Percentiles rank a stretch among this genome's conserved stretches.
phyloP scores from a whole-genome alignment of 2,888 invertebrate genomes.

The Podabrus alpinus region DNA sequence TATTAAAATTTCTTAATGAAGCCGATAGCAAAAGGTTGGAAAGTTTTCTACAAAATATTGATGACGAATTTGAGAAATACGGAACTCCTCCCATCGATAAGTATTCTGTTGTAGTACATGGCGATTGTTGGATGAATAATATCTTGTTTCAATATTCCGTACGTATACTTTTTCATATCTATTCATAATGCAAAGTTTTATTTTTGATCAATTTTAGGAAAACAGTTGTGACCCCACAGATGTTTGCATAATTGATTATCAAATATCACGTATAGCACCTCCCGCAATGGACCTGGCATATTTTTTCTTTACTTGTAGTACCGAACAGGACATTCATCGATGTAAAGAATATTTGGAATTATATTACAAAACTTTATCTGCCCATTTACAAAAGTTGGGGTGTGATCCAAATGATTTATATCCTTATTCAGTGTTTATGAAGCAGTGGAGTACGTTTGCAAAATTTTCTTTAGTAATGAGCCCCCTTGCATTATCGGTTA shows the following conservation, averaged over 20 bases:
- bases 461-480: slow-evolving; percentile 30
- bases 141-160: slow-evolving; percentile 46
- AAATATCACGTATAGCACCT: slow-evolving; percentile 28
- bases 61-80: background rate
- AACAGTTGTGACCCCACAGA: background rate
- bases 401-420: slow-evolving; percentile 42
- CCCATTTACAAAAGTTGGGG: slow-evolving; percentile 36
- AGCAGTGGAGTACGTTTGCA: slow-evolving; percentile 34
- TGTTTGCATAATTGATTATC: slow-evolving; percentile 32
- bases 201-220: slow-evolving; percentile 4
- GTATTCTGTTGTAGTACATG: slow-evolving; percentile 38
- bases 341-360: slow-evolving; percentile 40
- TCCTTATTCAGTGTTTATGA: slow-evolving; percentile 37
- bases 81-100: slow-evolving; percentile 3
- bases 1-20: background rate
- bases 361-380: slow-evolving; percentile 42
- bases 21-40: background rate
- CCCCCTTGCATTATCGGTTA: background rate
- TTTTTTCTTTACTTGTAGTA: slow-evolving; percentile 40
- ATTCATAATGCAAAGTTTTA: background rate
- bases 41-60: background rate
- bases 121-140: slow-evolving; percentile 48
- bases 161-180: slow-evolving; percentile 15
- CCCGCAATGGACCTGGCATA: slow-evolving; percentile 44
- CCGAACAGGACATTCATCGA: slow-evolving; percentile 36